Evolutionary conservation across 2,113 vertebrate species (phyloP).

Genomic region (Anoplopoma fimbria): DNA sequence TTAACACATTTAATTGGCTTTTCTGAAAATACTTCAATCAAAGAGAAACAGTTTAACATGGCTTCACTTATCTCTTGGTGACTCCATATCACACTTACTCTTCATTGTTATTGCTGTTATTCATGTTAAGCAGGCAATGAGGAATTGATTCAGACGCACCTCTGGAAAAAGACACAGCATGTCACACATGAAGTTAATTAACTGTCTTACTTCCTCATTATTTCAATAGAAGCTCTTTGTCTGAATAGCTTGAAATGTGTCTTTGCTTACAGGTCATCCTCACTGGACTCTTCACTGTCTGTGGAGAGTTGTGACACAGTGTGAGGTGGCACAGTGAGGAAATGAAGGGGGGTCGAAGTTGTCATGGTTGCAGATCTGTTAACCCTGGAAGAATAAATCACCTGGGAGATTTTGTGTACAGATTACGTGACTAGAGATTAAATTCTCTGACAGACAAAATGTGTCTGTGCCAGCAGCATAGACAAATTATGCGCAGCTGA

Average conservation of each 20-base stretch:
- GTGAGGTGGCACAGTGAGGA: conserved; percentile 30
- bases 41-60: not conserved
- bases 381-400: conserved; percentile 9
- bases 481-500: not conserved
- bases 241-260: not conserved
- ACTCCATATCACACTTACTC: conserved; percentile 82
- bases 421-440: not conserved
- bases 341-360: conserved; percentile 1
- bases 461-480: not conserved
- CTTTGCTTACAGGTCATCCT: conserved; percentile 58
- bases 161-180: conserved; percentile 77
- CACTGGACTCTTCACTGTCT: conserved; percentile 50
- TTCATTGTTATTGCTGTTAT: conserved; percentile 93
- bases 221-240: not conserved
- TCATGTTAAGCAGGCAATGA: conserved; percentile 83
- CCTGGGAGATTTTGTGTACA: not conserved
- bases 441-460: not conserved
- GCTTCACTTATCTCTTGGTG: not conserved
- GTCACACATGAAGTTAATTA: not conserved
- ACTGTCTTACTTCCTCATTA: not conserved
- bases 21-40: not conserved
- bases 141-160: conserved; percentile 62
- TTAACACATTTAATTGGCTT: conserved; percentile 7
- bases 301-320: conserved; percentile 18
- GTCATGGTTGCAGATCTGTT: conserved; percentile 60